Conservation (phyloP, 2,113 vertebrate species). For the Callocephalon fimbriatum region DNA sequence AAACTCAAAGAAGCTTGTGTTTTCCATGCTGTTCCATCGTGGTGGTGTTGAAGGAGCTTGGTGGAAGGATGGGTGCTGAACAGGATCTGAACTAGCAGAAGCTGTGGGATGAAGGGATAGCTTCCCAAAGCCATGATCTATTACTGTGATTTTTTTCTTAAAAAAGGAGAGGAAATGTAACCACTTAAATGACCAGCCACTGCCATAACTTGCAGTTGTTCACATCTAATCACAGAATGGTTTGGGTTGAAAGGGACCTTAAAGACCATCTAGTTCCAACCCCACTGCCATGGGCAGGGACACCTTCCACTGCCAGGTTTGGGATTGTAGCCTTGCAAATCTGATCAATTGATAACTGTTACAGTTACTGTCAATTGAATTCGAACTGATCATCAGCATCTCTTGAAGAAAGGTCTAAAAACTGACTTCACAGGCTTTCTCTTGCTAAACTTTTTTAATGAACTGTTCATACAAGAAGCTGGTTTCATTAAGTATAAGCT, state of each 20-base stretch:
- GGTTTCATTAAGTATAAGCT: background rate
- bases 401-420: background rate
- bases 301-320: background rate
- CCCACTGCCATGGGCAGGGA: background rate
- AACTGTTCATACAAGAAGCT: background rate
- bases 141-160: background rate
- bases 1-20: background rate
- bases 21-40: rapidly evolving
- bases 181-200: background rate
- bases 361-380: background rate
- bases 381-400: background rate
- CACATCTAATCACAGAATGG: background rate
- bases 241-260: background rate
- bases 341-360: background rate
- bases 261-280: background rate
- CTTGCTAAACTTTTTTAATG: background rate
- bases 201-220: background rate
- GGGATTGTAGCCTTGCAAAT: background rate
- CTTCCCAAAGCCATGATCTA: background rate
- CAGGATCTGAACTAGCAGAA: background rate
- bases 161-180: rapidly evolving
- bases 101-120: background rate
- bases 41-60: background rate
- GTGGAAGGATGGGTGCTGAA: background rate
- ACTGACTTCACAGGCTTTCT: background rate